Conservation (phyloP, 2,797 vertebrate species). For the Melanotaenia maccullochi region DNA sequence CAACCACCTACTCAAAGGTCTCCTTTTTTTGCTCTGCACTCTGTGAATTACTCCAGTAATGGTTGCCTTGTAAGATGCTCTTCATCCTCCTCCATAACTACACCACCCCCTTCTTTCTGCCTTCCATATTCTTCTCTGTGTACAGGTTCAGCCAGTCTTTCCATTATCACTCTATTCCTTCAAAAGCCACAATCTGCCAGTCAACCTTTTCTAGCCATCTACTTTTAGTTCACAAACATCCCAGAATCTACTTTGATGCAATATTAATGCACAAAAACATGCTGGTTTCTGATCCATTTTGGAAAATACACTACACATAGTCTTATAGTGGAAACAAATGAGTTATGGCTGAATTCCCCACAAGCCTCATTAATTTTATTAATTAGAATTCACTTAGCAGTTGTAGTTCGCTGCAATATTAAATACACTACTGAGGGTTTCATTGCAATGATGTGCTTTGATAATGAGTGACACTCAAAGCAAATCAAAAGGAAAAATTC, state of each 20-base stretch:
- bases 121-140: slow-evolving; percentile 42
- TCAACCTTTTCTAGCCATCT: slow-evolving; percentile 67
- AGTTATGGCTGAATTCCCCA: neutral
- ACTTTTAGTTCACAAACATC: slow-evolving; percentile 63
- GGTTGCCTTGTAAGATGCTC: slow-evolving; percentile 69
- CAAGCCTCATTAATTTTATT: slow-evolving; percentile 37
- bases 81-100: slow-evolving; percentile 54
- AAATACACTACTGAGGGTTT: slow-evolving; percentile 47
- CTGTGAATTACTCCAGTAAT: slow-evolving; percentile 78
- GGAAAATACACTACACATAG: no score
- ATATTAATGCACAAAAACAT: slow-evolving; percentile 29
- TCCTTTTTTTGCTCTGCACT: slow-evolving; percentile 56
- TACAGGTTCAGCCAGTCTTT: slow-evolving; percentile 43
- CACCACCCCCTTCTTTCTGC: slow-evolving; percentile 33
- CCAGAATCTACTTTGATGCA: slow-evolving; percentile 45
- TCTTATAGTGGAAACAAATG: neutral
- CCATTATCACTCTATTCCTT: slow-evolving; percentile 61
- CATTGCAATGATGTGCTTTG: slow-evolving; percentile 54
- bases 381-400: slow-evolving; percentile 40
- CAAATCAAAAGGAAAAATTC: slow-evolving; percentile 58
- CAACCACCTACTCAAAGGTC: slow-evolving; percentile 71
- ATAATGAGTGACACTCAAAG: slow-evolving; percentile 58
- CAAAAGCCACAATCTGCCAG: slow-evolving; percentile 42
- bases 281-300: neutral
- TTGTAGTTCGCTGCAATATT: slow-evolving; percentile 48